Evolutionary conservation across 1,140 invertebrate genomes (phyloP).

Genomic region (Leptinotarsa defecta): DNA sequence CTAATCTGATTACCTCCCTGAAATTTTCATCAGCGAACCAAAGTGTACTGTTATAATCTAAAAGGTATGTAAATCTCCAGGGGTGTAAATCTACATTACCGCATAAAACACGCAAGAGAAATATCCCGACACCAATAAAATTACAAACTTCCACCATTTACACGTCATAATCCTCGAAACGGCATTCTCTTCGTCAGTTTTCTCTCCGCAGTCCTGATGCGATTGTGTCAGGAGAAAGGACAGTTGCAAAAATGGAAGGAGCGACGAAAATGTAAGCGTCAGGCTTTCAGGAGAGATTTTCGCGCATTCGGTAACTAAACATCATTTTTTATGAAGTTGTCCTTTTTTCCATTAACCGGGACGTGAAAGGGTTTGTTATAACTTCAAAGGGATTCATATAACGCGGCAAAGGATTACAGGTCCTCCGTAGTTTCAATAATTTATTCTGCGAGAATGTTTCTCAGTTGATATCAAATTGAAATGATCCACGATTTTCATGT

Average conservation of each 20-base stretch:
- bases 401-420: not conserved
- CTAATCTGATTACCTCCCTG: too few species aligned
- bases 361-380: not conserved
- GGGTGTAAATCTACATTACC: not conserved
- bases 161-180: not conserved
- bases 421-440: not conserved
- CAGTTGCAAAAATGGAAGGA: not conserved
- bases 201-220: conserved; percentile 4
- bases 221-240: conserved; percentile 5
- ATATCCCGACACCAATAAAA: not conserved
- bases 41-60: not conserved
- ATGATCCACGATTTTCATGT: too few species aligned
- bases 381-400: not conserved
- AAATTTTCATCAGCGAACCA: not conserved
- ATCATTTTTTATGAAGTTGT: conserved; percentile 12
- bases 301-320: not conserved
- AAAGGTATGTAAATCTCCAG: not conserved
- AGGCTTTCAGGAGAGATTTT: conserved; percentile 13
- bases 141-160: conserved; percentile 3
- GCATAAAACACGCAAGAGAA: not conserved
- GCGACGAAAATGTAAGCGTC: not conserved
- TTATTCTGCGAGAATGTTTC: not conserved
- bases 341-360: conserved; percentile 4
- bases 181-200: not conserved
- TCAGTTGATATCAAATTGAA: not conserved